A percentile compares a stretch with the other conserved stretches of the same genome.
These are phyloP conservation scores for Papilio polyxenes DNA, from an alignment of 1,140 invertebrate species.

Conservation along the genomic window DNA sequence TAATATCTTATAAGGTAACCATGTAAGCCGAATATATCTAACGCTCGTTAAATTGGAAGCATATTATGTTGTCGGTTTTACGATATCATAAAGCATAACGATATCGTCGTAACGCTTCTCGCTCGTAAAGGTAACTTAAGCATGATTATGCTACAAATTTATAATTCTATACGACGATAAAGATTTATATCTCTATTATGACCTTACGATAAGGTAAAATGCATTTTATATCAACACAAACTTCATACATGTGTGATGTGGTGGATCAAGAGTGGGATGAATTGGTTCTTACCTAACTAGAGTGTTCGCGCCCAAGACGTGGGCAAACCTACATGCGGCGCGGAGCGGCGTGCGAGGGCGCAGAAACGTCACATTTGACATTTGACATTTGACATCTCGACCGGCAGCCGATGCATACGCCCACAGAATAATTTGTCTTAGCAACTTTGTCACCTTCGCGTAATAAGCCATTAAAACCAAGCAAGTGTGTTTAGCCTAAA, in stretches of 20 bases:
- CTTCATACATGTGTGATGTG: background rate
- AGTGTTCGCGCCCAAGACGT: too few species aligned
- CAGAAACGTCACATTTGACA: too few species aligned
- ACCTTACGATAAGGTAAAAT: background rate
- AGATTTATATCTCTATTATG: constrained; percentile 1
- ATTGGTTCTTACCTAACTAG: too few species aligned
- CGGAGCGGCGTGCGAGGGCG: too few species aligned
- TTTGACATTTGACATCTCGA: too few species aligned
- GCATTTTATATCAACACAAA: background rate
- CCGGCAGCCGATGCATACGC: too few species aligned
- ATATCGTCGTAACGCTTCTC: constrained; percentile 6
- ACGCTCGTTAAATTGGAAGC: constrained; percentile 20
- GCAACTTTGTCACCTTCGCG: too few species aligned
- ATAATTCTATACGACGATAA: constrained; percentile 1
- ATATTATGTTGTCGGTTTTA: constrained; percentile 27
- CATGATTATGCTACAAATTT: constrained; percentile 26
- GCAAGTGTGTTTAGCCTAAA: too few species aligned
- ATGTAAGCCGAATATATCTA: constrained; percentile 7
- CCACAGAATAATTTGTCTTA: too few species aligned
- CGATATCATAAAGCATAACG: constrained; percentile 20
- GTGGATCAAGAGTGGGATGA: too few species aligned
- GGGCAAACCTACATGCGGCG: too few species aligned
- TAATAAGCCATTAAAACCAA: too few species aligned
- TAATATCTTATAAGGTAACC: background rate
- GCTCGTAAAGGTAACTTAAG: constrained; percentile 23